Evolutionary conservation across 1,140 invertebrate species (phyloP).

Genomic region (Sarcophaga bullata): DNA sequence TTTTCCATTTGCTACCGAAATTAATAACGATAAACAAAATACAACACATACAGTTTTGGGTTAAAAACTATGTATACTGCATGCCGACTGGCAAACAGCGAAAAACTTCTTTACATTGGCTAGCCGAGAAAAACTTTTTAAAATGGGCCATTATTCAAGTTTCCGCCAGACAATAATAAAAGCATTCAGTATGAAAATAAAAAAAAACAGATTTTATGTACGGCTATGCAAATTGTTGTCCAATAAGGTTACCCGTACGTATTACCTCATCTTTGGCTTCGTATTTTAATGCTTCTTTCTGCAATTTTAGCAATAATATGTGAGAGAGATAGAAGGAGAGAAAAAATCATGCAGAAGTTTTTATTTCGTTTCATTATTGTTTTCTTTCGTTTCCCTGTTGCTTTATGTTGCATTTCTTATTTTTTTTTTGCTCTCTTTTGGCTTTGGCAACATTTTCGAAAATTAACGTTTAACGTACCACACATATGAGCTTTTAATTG

Average conservation of each 20-base stretch:
- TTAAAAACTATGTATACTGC: background rate
- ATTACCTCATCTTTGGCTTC: background rate
- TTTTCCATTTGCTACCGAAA: background rate
- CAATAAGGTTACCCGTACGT: background rate
- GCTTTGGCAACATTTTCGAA: slow-evolving; percentile 37
- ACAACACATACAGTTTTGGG: background rate
- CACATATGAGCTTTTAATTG: slow-evolving; percentile 66
- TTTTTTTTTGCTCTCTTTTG: background rate
- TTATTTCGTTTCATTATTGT: slow-evolving; percentile 11
- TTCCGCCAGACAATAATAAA: background rate
- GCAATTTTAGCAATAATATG: slow-evolving; percentile 38
- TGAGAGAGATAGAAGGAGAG: background rate
- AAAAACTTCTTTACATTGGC: background rate
- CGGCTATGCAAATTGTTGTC: background rate
- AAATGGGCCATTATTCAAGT: slow-evolving; percentile 24
- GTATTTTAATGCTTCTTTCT: slow-evolving; percentile 15
- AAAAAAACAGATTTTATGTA: background rate
- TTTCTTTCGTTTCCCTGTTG: background rate
- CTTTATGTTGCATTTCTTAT: background rate
- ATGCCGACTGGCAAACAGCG: background rate
- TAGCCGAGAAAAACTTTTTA: background rate
- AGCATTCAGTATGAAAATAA: background rate
- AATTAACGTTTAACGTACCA: slow-evolving; percentile 38
- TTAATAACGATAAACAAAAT: slow-evolving; percentile 24
- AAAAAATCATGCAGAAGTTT: background rate